phyloP scores from a whole-genome alignment of 2,888 invertebrate genomes.

The Drosophila subquinaria region DNA sequence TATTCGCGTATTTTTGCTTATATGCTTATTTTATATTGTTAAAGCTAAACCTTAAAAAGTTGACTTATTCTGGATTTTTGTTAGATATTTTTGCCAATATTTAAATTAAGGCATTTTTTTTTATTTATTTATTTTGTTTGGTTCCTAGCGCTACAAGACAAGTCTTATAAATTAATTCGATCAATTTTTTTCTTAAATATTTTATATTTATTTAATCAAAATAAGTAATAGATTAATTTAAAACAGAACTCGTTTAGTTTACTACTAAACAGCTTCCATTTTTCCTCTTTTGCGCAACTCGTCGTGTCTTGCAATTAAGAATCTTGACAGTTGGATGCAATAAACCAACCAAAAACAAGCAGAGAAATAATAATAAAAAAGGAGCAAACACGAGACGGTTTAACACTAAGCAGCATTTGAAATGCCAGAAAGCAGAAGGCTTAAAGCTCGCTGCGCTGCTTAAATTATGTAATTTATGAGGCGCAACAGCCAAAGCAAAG shows the following conservation, averaged over 20 bases:
- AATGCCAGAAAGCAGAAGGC: constrained; percentile 33
- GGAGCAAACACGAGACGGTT: constrained; percentile 69
- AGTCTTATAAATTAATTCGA: too few relatives aligned
- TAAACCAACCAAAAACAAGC: constrained; percentile 55
- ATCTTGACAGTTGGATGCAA: constrained; percentile 60
- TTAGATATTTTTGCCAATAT: too few relatives aligned
- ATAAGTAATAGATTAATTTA: neutral
- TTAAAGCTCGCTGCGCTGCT: constrained; percentile 35
- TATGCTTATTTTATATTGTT: too few relatives aligned
- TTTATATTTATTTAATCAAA: too few relatives aligned
- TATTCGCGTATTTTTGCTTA: too few relatives aligned
- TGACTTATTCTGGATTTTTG: too few relatives aligned
- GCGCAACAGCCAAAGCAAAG: constrained; percentile 56
- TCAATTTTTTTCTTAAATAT: too few relatives aligned
- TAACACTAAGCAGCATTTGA: constrained; percentile 56
- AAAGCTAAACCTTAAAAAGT: too few relatives aligned
- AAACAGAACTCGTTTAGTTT: neutral
- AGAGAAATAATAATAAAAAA: constrained; percentile 14
- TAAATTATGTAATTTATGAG: constrained; percentile 81
- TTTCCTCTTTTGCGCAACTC: neutral
- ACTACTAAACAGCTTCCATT: neutral
- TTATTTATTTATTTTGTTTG: too few relatives aligned
- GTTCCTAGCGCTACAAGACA: too few relatives aligned
- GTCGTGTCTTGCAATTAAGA: constrained; percentile 46
- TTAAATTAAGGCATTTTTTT: too few relatives aligned